Conservation (phyloP, 2,113 vertebrate species). For the Neogale vison region DNA sequence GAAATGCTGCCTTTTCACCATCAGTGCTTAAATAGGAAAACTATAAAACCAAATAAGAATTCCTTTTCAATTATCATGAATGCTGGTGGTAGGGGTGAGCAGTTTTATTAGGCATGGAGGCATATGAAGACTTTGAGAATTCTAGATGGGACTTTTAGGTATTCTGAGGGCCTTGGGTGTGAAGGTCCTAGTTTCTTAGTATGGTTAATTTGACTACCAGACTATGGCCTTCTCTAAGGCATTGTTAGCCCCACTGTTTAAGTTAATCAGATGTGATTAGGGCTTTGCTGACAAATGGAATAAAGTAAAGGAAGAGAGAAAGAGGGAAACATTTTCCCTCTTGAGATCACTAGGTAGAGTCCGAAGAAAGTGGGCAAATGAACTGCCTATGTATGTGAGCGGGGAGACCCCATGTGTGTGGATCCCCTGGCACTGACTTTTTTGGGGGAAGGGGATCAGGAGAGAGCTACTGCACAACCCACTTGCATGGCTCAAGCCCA, state of each 20-base stretch:
- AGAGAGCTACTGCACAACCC: neutral
- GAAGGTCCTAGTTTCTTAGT: neutral
- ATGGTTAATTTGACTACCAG: neutral
- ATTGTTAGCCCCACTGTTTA: neutral
- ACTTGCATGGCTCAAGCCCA: neutral
- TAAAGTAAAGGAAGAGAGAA: neutral
- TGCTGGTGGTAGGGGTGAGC: neutral
- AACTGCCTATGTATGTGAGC: neutral
- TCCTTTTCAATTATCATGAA: conserved; percentile 1
- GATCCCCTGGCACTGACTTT: neutral
- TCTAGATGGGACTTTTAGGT: neutral
- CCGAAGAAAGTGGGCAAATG: neutral
- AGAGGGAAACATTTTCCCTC: neutral
- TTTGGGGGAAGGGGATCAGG: neutral
- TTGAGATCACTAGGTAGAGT: neutral
- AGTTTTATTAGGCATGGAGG: neutral
- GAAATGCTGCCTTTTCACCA: neutral
- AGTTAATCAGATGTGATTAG: neutral
- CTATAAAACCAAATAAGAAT: conserved; percentile 40
- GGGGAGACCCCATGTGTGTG: neutral
- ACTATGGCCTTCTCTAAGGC: neutral
- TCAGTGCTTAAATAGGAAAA: neutral
- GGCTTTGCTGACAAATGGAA: conserved; percentile 8
- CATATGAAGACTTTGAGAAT: neutral
- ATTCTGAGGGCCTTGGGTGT: neutral